A percentile compares a stretch with the other conserved stretches of the same genome.
Evolutionary conservation across 2,888 invertebrate genomes (phyloP).

Genomic region (Onchidella celtica): DNA sequence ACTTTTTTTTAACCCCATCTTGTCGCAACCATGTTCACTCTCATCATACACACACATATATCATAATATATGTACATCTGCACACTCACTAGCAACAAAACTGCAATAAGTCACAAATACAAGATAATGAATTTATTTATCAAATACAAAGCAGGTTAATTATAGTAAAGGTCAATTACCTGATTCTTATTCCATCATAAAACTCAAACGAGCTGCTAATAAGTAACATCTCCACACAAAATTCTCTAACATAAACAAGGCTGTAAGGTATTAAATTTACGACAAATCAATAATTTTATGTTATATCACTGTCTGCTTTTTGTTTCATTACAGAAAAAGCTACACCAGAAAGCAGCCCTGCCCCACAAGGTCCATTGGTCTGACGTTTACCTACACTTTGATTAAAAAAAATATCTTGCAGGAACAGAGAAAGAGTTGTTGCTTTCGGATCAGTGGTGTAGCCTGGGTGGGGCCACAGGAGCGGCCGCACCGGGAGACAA

Average conservation of each 20-base stretch:
- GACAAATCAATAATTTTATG: neutral
- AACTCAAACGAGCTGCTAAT: neutral
- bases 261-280: neutral
- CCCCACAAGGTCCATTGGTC: too few species aligned
- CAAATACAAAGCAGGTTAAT: neutral
- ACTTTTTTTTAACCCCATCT: neutral
- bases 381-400: too few species aligned
- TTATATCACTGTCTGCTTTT: neutral
- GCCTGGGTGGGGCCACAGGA: too few species aligned
- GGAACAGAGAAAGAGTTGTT: too few species aligned
- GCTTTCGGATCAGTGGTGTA: too few species aligned
- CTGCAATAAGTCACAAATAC: neutral
- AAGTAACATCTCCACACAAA: neutral
- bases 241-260: neutral
- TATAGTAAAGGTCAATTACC: neutral
- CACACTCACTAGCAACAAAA: neutral
- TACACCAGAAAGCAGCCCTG: neutral
- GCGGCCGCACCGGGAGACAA: too few species aligned
- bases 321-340: neutral
- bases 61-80: neutral
- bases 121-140: too few species aligned
- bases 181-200: neutral
- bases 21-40: neutral
- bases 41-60: conserved; percentile 9
- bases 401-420: too few species aligned